Evolutionary conservation across 2,113 vertebrate species (phyloP), one percentile per base, ranked within the genome.

Genomic region (Petromus typicus): DNA sequence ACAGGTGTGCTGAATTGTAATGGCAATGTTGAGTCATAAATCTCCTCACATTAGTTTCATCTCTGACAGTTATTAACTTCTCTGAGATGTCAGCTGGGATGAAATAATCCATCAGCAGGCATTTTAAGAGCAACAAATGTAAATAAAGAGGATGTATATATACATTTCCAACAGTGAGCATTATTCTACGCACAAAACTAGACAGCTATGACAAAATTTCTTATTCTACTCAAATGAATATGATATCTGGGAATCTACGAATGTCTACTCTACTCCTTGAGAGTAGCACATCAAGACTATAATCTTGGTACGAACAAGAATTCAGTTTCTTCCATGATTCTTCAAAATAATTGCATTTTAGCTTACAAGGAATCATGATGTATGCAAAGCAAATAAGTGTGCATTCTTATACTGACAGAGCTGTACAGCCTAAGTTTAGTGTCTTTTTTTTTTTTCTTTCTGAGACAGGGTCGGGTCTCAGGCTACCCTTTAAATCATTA

Each of bases 11-110:
- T 97, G 95, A 43, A 93, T 85, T 98, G 91, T 78, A 98, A 98
- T 90, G 93, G 96, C 97, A 98, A 94, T 96, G 95, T 71, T 98
- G 97, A 98, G 96, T 97, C 97, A 97, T 59, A 54, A 93, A 98
- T 98, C 98, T 98, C 97, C 98, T 98, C 93, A 96, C 96, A 98
- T 98, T 97, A 98, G 97, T 95, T 98, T 98, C 97, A 98, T 96
- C 96, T 97, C 96, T 97, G 97, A 98, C 97, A 98, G 97, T 95
- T 96, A 87, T 63, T 13, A 1, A 95, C 92, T 96, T 97, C 96
- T 81, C 5, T 48, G 90, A 96, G 90, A 93, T 98, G 98, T 98
- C 98, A 98, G 95, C 96, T 97, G 94, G 1, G 56, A 92, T 87
- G 94, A 97, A 98, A 91, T 95, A 88, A 98, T 98, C 98, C 87